Base-by-base conservation (phyloP, 1,140 invertebrate genomes). In the Lepidurus arcticus region DNA sequence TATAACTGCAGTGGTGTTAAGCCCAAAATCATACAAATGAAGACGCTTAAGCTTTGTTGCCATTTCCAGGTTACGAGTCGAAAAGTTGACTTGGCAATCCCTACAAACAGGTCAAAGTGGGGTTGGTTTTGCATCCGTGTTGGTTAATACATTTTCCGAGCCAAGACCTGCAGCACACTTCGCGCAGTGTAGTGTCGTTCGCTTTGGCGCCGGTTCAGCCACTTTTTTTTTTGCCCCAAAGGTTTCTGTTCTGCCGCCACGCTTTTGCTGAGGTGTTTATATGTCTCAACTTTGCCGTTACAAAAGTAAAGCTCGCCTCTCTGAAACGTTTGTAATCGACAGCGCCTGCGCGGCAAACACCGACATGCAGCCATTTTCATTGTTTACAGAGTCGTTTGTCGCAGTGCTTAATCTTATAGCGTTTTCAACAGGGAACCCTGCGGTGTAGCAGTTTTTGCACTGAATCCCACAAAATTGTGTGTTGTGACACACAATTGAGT, bases 21-120 rank as follows among this genome's bases (percentile, higher is more conserved):
- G 53, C 21, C 53, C 53, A 65, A 21, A 65, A 65, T 65, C 53
- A 65, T 65, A n/a, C 53, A 65, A 65, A 65, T 65, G 45, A 65
- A 34, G 34, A 65, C 13, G 53, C 53, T 16, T 16, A 16, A 21
- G 13, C 53, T 65, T 65, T 65, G 5, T 16, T 7, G 16, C 21
- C 13, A 1, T 21, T 65, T 65, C 21, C 45, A 65, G 21, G 13
- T 65, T 65, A 9, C 6, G 47, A 65, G 8, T 65, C 13, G 6
- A 65, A 65, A 13, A 11, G 7, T 65, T 65, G 16, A 47, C 45
- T 16, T 47, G 45, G 45, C 45, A 16, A n/a, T 21, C 13, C 53
- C 16, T 34, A 34, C 34, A 65, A 16, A 65, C 6, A 65, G 21
- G 53, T 65, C 21, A 65, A 65, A 65, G 21, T 16, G 53, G 53